phyloP scores from a whole-genome alignment of 2,888 invertebrate species.

The Allophyes oxyacanthae region DNA sequence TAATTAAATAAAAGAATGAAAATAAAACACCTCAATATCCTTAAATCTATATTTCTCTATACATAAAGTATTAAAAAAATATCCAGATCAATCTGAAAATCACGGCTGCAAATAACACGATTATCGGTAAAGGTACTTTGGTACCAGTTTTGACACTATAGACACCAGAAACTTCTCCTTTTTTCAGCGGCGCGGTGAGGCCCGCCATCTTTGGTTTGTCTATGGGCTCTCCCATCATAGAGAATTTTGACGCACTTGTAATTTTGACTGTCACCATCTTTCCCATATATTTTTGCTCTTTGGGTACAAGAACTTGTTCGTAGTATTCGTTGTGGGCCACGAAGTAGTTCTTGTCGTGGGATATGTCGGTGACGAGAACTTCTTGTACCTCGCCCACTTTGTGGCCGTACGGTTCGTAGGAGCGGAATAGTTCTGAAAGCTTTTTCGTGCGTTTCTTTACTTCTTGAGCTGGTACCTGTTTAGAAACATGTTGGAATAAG shows the following conservation, averaged over 20 bases:
- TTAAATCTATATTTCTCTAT: constrained; percentile 54
- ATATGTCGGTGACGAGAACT: constrained; percentile 97
- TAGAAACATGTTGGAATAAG: neutral
- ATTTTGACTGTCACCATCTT: constrained; percentile 95
- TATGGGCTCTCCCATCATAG: constrained; percentile 92
- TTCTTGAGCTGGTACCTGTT: constrained; percentile 93
- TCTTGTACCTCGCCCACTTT: constrained; percentile 91
- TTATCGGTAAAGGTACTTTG: constrained; percentile 72
- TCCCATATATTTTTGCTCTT: constrained; percentile 93
- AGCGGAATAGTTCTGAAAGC: constrained; percentile 96
- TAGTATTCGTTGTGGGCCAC: constrained; percentile 99
- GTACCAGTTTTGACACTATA: constrained; percentile 58
- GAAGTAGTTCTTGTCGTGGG: constrained; percentile 96
- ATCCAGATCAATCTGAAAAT: constrained; percentile 81
- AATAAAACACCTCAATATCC: constrained; percentile 50
- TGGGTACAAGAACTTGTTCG: constrained; percentile 96
- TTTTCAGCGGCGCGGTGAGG: constrained; percentile 85
- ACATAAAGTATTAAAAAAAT: constrained; percentile 68
- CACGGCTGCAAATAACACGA: constrained; percentile 78
- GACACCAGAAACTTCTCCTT: constrained; percentile 89
- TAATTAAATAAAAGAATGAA: too few species aligned
- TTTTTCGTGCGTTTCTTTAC: constrained; percentile 97
- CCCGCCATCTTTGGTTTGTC: constrained; percentile 88
- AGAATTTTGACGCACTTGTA: constrained; percentile 92
- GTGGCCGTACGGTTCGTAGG: constrained; percentile 95